These are phyloP conservation scores for Ariopsis seemanni DNA, from an alignment of 2,113 vertebrate genomes.

Conservation along the genomic window DNA sequence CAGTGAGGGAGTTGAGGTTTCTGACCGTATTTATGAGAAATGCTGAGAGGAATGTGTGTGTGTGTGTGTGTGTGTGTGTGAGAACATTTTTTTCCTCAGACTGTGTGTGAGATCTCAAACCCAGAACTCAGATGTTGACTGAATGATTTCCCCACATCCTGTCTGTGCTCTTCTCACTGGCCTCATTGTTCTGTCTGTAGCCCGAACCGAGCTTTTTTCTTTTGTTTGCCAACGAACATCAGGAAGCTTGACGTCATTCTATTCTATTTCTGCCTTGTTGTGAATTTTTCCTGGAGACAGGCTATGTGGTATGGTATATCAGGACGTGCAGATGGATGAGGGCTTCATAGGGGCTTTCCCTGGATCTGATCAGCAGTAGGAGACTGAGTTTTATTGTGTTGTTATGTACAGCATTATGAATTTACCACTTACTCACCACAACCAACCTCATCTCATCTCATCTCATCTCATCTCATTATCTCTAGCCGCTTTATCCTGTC, in stretches of 20 bases:
- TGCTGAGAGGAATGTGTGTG: not conserved
- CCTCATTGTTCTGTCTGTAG: conserved; percentile 26
- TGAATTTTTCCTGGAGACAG: conserved; percentile 37
- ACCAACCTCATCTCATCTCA: no score
- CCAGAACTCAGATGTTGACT: conserved; percentile 11
- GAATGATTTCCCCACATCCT: conserved; percentile 16
- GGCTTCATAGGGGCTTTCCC: conserved; percentile 22
- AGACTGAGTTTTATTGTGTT: not conserved
- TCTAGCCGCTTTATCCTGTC: no score
- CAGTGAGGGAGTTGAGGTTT: not conserved
- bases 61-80: not conserved
- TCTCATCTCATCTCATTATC: no score
- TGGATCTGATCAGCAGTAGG: not conserved
- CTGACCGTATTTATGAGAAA: not conserved
- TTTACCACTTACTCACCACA: no score
- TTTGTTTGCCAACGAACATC: conserved; percentile 15
- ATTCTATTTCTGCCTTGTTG: conserved; percentile 29
- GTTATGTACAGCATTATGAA: not conserved
- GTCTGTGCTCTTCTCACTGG: not conserved
- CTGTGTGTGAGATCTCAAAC: conserved; percentile 1
- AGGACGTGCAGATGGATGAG: not conserved
- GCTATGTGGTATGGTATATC: not conserved
- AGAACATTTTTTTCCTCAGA: no score
- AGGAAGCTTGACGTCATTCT: conserved; percentile 26
- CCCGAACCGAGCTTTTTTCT: not conserved